Evolutionary conservation across 2,888 invertebrate species (phyloP).

Genomic region (Odontomyia ornata): DNA sequence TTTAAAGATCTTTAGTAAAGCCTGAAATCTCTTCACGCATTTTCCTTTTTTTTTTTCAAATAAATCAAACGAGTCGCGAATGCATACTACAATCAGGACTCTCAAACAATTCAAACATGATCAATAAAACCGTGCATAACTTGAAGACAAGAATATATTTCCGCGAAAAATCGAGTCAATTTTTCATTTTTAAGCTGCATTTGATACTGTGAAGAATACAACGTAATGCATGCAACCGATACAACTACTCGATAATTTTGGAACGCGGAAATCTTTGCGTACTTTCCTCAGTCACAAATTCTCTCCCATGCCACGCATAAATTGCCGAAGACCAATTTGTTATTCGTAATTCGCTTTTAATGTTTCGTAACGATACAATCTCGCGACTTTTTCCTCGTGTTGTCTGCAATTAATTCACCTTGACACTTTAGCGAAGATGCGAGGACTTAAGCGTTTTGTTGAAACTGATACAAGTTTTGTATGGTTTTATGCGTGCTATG

Average conservation of each 20-base stretch:
- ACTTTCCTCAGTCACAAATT: neutral
- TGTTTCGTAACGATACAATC: constrained; percentile 25
- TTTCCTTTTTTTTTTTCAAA: too few relatives aligned
- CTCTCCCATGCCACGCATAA: neutral
- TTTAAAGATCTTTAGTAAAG: too few relatives aligned
- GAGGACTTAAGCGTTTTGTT: neutral
- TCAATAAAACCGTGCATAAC: too few relatives aligned
- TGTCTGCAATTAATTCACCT: constrained; percentile 4
- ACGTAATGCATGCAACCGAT: neutral
- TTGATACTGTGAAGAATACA: neutral
- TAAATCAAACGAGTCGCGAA: too few relatives aligned
- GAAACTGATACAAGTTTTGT: neutral
- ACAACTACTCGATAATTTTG: neutral
- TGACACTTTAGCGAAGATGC: constrained; percentile 9
- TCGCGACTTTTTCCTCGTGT: neutral
- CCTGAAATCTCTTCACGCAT: too few relatives aligned
- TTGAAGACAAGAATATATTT: neutral
- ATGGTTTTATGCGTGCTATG: neutral
- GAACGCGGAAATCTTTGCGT: constrained; percentile 32
- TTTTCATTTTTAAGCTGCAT: too few relatives aligned
- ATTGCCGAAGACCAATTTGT: constrained; percentile 21
- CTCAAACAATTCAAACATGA: too few relatives aligned
- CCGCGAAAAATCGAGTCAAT: neutral
- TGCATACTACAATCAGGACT: too few relatives aligned
- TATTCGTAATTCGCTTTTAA: constrained; percentile 13